Percentiles rank a stretch among this genome's conserved stretches.
Evolutionary conservation across 2,797 vertebrate genomes (phyloP).

Genomic region (Lacerta bilineata): DNA sequence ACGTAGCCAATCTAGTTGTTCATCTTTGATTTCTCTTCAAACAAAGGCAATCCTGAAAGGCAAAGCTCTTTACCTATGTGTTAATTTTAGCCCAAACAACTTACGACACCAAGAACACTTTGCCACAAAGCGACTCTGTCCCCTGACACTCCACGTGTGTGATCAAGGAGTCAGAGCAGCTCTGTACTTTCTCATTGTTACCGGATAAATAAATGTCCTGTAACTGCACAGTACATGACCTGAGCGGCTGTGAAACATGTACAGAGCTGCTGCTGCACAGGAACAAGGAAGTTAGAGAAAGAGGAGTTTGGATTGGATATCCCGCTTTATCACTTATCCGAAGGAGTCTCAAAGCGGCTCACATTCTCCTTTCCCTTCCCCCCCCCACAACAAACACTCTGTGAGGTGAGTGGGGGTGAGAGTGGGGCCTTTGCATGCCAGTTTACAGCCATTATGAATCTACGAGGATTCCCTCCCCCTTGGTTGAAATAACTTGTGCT

Average conservation of each 20-base stretch:
- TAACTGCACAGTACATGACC: background rate
- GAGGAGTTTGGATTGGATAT: no score
- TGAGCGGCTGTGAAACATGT: background rate
- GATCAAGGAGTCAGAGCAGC: background rate
- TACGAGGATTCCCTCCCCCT: background rate
- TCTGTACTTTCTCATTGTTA: background rate
- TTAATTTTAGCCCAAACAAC: background rate
- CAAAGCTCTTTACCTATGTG: accelerated
- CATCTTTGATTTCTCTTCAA: no score
- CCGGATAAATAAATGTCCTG: accelerated
- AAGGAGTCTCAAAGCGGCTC: no score
- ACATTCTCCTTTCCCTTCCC: no score
- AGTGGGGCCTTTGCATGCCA: background rate
- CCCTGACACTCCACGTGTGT: background rate
- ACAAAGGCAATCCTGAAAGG: background rate
- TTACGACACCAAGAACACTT: background rate
- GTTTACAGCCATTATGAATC: background rate
- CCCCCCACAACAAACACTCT: no score
- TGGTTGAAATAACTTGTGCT: background rate
- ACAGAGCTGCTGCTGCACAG: background rate
- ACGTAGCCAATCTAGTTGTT: accelerated
- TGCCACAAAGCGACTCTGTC: background rate
- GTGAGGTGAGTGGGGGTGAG: no score
- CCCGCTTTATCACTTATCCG: no score
- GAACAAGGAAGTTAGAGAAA: no score